These are phyloP conservation scores for Saccopteryx leptura DNA, from an alignment of 2,113 vertebrate species.

Conservation along the genomic window DNA sequence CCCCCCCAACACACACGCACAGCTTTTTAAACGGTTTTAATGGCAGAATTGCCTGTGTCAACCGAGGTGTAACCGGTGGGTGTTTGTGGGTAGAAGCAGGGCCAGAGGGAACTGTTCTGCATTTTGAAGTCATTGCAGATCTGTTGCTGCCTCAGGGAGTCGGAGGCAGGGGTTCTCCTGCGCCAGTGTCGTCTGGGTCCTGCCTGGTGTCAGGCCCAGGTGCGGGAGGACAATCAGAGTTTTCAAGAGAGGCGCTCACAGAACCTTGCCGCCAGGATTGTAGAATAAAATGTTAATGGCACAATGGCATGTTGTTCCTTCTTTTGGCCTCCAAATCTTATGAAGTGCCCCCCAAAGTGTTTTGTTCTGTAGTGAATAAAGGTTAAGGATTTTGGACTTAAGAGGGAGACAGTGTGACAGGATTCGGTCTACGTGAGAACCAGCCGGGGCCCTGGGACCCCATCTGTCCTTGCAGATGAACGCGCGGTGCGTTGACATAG, in stretches of 20 bases:
- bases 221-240: neutral
- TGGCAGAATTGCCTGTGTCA: neutral
- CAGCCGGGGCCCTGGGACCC: neutral
- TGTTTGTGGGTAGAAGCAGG: neutral
- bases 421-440: neutral
- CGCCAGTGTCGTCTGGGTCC: neutral
- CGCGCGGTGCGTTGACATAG: neutral
- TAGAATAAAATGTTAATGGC: neutral
- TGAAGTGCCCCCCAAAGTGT: neutral
- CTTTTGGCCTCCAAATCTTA: slow-evolving; percentile 1
- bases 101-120: neutral
- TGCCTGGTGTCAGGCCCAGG: neutral
- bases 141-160: neutral
- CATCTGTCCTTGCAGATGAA: neutral
- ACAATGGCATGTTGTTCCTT: neutral
- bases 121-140: neutral
- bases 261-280: neutral
- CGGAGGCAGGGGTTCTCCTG: neutral
- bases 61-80: neutral
- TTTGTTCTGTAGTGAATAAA: neutral
- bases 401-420: neutral
- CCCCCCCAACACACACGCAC: neutral
- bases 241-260: neutral
- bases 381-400: neutral
- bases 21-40: neutral